Percentiles rank a stretch among this genome's conserved stretches.
These are phyloP conservation scores for Rutpela maculata DNA, from an alignment of 2,888 invertebrate species.

Conservation along the genomic window DNA sequence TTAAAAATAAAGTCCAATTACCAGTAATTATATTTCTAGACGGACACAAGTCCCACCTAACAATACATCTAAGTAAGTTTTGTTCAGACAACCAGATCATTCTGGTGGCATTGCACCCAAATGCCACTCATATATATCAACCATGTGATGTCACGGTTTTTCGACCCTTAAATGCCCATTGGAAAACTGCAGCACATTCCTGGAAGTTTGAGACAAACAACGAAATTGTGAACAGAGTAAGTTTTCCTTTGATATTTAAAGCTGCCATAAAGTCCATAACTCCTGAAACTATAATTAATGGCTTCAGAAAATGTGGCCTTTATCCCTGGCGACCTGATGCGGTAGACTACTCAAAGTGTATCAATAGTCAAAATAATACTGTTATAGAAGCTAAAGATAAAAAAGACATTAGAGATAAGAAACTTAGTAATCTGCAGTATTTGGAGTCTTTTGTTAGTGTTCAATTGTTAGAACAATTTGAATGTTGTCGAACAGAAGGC, in stretches of 20 bases:
- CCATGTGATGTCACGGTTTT: background rate
- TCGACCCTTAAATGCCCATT: background rate
- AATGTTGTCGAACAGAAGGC: background rate
- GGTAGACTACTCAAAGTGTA: background rate
- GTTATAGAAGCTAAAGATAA: background rate
- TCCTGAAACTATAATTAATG: slow-evolving; percentile 9
- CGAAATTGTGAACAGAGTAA: slow-evolving; percentile 6
- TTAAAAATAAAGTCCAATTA: background rate
- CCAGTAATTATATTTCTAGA: background rate
- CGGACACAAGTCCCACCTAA: background rate
- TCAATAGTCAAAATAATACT: slow-evolving; percentile 11
- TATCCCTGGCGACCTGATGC: background rate
- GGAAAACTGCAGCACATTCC: slow-evolving; percentile 1
- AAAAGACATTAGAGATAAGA: slow-evolving; percentile 1
- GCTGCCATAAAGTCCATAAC: background rate
- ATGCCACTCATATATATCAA: background rate
- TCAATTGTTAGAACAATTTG: slow-evolving; percentile 8
- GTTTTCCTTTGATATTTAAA: slow-evolving; percentile 6
- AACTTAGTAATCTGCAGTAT: background rate
- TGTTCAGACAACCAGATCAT: background rate
- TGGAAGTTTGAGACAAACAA: slow-evolving; percentile 9
- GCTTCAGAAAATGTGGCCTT: slow-evolving; percentile 4
- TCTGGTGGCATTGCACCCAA: background rate
- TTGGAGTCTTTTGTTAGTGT: background rate
- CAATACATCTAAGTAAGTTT: background rate